Evolutionary conservation across 2,113 vertebrate genomes (phyloP).

Genomic region (Alethe diademata): DNA sequence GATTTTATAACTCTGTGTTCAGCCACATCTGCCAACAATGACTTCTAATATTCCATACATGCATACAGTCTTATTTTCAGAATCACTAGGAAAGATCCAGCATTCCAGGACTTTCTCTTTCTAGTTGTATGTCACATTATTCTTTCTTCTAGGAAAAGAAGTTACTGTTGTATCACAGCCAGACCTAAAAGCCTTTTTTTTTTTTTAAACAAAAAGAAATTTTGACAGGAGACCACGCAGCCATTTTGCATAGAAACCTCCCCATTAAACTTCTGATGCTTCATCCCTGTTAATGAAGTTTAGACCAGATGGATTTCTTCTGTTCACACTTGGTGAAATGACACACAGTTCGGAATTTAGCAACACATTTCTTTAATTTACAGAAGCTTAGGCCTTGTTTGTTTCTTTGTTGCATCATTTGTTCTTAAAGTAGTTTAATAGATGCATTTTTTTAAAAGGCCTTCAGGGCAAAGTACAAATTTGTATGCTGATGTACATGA

Average conservation of each 20-base stretch:
- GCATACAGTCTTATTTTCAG: neutral
- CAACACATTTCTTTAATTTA: neutral
- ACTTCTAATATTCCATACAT: neutral
- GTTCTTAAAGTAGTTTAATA: neutral
- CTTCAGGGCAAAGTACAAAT: neutral
- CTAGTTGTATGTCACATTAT: neutral
- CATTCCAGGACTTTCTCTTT: neutral
- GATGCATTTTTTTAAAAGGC: neutral
- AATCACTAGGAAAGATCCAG: neutral
- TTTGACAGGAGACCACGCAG: neutral
- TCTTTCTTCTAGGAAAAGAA: neutral
- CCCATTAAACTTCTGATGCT: neutral
- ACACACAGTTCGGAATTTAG: neutral
- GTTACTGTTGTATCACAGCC: accelerated
- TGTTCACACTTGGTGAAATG: neutral
- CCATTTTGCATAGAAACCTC: neutral
- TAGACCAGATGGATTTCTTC: neutral
- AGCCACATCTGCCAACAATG: neutral
- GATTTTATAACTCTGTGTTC: neutral
- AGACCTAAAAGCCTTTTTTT: neutral
- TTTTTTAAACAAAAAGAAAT: neutral
- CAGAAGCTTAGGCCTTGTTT: neutral
- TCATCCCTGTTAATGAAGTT: neutral
- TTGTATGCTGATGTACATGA: neutral
- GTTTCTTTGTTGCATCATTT: neutral